Base-by-base conservation (phyloP, 2,113 vertebrate species). In the Calyptommatus sinebrachiatus region DNA sequence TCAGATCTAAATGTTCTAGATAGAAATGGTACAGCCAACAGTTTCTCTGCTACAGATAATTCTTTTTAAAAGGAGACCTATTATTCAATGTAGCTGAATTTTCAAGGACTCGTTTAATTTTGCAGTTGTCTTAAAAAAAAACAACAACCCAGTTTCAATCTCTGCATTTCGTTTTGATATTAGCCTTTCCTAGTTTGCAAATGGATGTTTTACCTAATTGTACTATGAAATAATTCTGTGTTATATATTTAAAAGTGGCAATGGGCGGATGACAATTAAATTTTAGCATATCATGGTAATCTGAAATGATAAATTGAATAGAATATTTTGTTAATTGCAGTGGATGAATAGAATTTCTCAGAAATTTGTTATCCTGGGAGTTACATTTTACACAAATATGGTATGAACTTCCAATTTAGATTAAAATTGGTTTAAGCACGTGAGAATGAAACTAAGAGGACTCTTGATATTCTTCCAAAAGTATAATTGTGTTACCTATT, bases 291-390 rank as follows among this genome's bases (percentile, higher is more conserved):
- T 3, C 53, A 57, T 57, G 85, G 80, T 83, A 84, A 82, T 85
- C 69, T 84, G 82, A 85, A 76, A 83, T 82, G 65, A 78, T 72
- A 78, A 84, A 85, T 77, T 88, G 82, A 83, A 89, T 78, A 88
- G 86, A 31, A 85, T 88, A 90, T 80, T 88, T 5, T 83, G 82
- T 82, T 80, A 57, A 67, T 90, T 91, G 72, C 87, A 87, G 76
- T 81, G 80, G 88, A 78, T 86, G 82, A 86, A 83, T 71, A 87
- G 79, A 68, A 57, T 86, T 76, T 78, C 53, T 18, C 53, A 57
- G 14, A 57, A 80, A 87, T 80, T n/a, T 88, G 84, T 83, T 87
- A 16, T 62, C 1, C 8, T 16, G 31, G 35, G 11, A 28, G 8
- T 63, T 70, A 69, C 9, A 18, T 24, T 48, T 29, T 16, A 70